Evolutionary conservation across 2,888 invertebrate species (phyloP).

Genomic region (Polyploca ridens): DNA sequence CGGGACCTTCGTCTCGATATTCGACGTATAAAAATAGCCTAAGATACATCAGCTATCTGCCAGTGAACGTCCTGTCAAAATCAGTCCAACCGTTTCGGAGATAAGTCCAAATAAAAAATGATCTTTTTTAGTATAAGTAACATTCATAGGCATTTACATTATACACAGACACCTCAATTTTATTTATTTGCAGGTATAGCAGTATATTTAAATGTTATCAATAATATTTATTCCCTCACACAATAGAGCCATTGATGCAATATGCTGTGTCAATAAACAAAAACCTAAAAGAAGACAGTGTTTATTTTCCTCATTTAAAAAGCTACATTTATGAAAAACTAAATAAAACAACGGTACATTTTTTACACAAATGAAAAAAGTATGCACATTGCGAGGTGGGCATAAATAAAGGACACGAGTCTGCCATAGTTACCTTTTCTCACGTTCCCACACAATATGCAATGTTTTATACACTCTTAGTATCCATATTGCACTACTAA

Average conservation of each 20-base stretch:
- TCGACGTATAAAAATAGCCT: too few relatives aligned
- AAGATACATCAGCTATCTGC: too few relatives aligned
- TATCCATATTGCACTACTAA: not conserved
- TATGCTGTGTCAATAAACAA: not conserved
- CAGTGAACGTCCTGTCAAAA: too few relatives aligned
- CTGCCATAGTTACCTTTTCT: constrained; percentile 30
- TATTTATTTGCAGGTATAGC: too few relatives aligned
- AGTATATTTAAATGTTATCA: too few relatives aligned
- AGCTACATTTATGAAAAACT: constrained; percentile 15
- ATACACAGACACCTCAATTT: too few relatives aligned
- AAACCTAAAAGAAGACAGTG: not conserved
- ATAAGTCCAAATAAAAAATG: too few relatives aligned
- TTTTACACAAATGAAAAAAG: constrained; percentile 35
- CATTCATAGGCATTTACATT: too few relatives aligned
- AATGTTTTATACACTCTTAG: constrained; percentile 24
- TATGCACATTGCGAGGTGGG: constrained; percentile 35
- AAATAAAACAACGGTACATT: constrained; percentile 21
- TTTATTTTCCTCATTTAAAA: not conserved
- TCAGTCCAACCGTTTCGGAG: too few relatives aligned
- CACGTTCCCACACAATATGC: constrained; percentile 32
- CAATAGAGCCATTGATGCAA: not conserved
- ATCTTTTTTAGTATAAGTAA: too few relatives aligned
- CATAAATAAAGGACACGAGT: constrained; percentile 44
- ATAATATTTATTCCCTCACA: too few relatives aligned
- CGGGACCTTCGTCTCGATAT: too few relatives aligned